Conservation (phyloP, 2,888 invertebrate species). For the Oscheius sp. region DNA sequence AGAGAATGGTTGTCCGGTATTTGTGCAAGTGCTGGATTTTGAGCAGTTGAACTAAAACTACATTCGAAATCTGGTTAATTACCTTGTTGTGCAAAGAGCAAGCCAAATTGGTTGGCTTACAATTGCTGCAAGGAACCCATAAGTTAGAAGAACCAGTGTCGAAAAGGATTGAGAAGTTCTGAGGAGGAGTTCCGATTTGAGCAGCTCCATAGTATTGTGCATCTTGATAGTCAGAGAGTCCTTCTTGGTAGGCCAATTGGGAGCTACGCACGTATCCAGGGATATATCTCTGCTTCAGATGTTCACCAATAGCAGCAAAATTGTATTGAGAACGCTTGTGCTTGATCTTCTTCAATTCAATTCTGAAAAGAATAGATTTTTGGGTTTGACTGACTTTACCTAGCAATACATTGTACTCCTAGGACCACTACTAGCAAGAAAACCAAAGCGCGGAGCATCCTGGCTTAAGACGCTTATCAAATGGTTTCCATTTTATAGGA, state of each 20-base stretch:
- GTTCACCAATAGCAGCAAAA: conserved; percentile 42
- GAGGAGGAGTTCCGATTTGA: conserved; percentile 74
- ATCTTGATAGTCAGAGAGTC: conserved; percentile 55
- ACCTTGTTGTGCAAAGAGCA: conserved; percentile 75
- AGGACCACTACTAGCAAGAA: conserved; percentile 20
- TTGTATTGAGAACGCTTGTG: conserved; percentile 44
- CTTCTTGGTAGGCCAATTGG: conserved; percentile 48
- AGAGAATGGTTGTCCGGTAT: conserved; percentile 82
- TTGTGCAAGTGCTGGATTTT: conserved; percentile 82
- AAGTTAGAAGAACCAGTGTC: conserved; percentile 98
- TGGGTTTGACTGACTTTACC: conserved; percentile 21
- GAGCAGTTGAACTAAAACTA: conserved; percentile 80
- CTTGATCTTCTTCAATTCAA: conserved; percentile 36
- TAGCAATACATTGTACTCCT: conserved; percentile 23
- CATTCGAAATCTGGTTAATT: too few relatives aligned
- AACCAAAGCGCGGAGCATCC: conserved; percentile 21
- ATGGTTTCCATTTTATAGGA: too few relatives aligned
- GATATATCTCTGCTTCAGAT: conserved; percentile 48
- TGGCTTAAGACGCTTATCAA: too few relatives aligned
- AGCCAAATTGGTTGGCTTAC: conserved; percentile 88
- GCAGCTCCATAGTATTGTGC: conserved; percentile 75
- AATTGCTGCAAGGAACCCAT: conserved; percentile 93
- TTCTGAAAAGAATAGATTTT: too few relatives aligned
- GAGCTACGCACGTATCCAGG: conserved; percentile 35
- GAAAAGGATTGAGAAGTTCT: conserved; percentile 78